A percentile compares a stretch with the other conserved stretches of the same genome.
These are phyloP conservation scores for Donacobius atricapilla DNA, from an alignment of 2,113 vertebrate genomes.

Conservation along the genomic window DNA sequence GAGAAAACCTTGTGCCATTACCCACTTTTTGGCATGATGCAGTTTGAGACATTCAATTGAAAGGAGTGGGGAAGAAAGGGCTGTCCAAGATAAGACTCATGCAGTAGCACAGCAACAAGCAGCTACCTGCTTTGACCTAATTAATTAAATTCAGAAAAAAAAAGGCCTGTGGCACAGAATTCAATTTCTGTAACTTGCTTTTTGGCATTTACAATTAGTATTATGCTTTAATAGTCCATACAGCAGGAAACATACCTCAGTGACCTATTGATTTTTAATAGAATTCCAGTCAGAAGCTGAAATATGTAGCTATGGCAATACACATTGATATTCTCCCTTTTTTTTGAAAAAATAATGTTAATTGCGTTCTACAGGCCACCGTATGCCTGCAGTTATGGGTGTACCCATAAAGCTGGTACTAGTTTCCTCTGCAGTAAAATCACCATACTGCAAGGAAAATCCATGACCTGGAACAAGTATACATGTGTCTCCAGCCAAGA, in stretches of 20 bases:
- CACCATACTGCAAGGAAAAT: background rate
- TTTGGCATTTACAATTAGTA: background rate
- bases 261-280: background rate
- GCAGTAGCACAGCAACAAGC: background rate
- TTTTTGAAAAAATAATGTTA: background rate
- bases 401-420: background rate
- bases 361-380: background rate
- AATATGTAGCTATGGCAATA: background rate
- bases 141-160: background rate
- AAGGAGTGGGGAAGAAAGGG: background rate
- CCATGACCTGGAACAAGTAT: background rate
- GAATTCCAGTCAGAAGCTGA: background rate
- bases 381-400: fast-evolving
- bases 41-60: background rate
- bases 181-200: background rate
- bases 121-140: background rate
- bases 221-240: background rate
- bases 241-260: background rate
- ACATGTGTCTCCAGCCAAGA: background rate
- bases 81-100: background rate
- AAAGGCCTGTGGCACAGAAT: background rate
- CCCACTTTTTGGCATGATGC: background rate
- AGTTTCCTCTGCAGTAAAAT: background rate
- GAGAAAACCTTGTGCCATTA: background rate
- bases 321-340: background rate